These are phyloP conservation scores for Patella pellucida DNA, from an alignment of 2,888 invertebrate species.

Conservation along the genomic window DNA sequence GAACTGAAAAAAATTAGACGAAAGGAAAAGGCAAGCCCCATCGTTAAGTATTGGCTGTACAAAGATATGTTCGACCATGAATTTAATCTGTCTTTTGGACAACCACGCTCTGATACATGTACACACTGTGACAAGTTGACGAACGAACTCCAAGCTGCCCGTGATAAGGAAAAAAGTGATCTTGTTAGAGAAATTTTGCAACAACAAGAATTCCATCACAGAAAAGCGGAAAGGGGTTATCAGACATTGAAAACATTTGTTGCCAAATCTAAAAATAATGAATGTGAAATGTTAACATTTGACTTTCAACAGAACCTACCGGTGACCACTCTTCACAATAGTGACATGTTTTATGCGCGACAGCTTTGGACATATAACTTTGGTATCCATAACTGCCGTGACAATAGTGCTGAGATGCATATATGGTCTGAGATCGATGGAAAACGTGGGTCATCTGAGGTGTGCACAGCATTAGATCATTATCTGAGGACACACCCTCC, in stretches of 20 bases:
- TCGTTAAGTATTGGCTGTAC: neutral
- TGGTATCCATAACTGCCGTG: constrained; percentile 28
- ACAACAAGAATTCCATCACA: neutral
- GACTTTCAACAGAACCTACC: constrained; percentile 31
- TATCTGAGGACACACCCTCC: neutral
- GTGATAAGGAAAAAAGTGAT: neutral
- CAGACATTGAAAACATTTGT: neutral
- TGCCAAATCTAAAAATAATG: neutral
- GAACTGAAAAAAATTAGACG: neutral
- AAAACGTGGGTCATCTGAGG: constrained; percentile 27
- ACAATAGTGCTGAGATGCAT: constrained; percentile 25
- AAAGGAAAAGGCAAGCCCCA: neutral
- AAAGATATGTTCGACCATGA: neutral
- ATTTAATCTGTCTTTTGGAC: neutral
- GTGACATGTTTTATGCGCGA: constrained; percentile 29
- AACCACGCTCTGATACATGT: neutral
- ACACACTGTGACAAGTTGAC: neutral
- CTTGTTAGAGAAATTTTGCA: neutral
- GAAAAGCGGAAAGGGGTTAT: neutral
- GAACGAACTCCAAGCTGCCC: neutral
- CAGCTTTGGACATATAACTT: constrained; percentile 29
- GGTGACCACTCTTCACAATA: constrained; percentile 22
- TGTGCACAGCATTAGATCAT: neutral
- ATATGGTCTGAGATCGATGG: constrained; percentile 25
- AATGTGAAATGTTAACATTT: constrained; percentile 27